Conservation (phyloP, 2,888 invertebrate species). For the Seira sanloemensis region DNA sequence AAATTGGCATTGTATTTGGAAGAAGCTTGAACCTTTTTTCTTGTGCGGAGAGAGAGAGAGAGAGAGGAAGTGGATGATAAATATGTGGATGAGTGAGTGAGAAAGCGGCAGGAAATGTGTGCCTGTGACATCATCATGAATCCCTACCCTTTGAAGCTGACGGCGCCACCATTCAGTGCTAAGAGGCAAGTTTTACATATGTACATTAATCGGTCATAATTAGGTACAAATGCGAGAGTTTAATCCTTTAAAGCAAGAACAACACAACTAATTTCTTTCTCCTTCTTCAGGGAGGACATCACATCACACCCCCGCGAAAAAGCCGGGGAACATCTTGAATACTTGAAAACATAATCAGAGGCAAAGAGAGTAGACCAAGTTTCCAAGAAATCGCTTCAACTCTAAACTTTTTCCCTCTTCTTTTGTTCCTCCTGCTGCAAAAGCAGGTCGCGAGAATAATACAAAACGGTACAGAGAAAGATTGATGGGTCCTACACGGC, state of each 20-base stretch:
- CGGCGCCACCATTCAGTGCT: no score
- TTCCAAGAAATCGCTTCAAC: neutral
- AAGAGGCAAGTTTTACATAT: no score
- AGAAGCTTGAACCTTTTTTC: no score
- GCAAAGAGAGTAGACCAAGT: neutral
- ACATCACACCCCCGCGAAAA: neutral
- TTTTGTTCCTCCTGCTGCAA: neutral
- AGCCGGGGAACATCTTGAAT: no score
- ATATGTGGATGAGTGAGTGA: neutral
- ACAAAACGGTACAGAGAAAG: slow-evolving; percentile 53
- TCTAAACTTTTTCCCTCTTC: neutral
- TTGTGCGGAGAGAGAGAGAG: neutral
- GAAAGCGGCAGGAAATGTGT: no score
- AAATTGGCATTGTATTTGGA: neutral
- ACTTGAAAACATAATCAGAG: neutral
- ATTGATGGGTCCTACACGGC: slow-evolving; percentile 72
- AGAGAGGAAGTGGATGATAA: neutral
- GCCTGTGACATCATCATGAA: no score
- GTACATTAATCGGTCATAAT: no score
- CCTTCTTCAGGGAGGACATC: neutral
- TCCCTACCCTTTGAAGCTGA: no score
- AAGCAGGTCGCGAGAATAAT: neutral
- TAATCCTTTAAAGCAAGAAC: no score
- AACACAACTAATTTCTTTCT: no score
- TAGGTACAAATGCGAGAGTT: no score